phyloP scores from a whole-genome alignment of 2,113 vertebrate species.

The Epinephelus moara region DNA sequence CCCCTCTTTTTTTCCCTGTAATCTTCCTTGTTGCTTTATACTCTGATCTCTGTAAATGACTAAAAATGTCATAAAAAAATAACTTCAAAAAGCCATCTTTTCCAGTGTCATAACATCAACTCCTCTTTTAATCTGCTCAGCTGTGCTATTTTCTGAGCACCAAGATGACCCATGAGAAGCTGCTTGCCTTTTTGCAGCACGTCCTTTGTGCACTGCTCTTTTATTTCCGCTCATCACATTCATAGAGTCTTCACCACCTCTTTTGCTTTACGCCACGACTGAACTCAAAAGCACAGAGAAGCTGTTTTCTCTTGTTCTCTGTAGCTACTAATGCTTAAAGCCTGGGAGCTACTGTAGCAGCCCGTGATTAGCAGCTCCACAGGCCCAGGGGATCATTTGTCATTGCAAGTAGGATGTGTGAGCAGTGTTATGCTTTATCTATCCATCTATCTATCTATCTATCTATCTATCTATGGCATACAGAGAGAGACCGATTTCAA shows the following conservation, averaged over 20 bases:
- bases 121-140: constrained; percentile 37
- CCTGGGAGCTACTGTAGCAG: neutral
- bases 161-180: neutral
- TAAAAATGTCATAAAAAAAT: constrained; percentile 17
- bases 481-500: neutral
- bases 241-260: neutral
- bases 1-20: constrained; percentile 16
- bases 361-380: constrained; percentile 4
- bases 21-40: constrained; percentile 28
- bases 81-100: constrained; percentile 10
- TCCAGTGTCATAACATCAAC: constrained; percentile 3
- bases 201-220: neutral
- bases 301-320: neutral
- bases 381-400: neutral
- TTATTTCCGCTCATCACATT: constrained; percentile 4
- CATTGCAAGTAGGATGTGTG: neutral
- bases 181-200: neutral
- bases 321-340: neutral
- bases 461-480: neutral
- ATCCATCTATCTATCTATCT: constrained; percentile 25
- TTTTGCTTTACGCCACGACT: neutral
- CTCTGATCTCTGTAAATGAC: constrained; percentile 23
- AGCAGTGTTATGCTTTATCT: neutral
- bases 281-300: neutral
- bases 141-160: constrained; percentile 18